Conservation (phyloP, 2,797 vertebrate species). For the Ctenochaetus hawaiiensis region DNA sequence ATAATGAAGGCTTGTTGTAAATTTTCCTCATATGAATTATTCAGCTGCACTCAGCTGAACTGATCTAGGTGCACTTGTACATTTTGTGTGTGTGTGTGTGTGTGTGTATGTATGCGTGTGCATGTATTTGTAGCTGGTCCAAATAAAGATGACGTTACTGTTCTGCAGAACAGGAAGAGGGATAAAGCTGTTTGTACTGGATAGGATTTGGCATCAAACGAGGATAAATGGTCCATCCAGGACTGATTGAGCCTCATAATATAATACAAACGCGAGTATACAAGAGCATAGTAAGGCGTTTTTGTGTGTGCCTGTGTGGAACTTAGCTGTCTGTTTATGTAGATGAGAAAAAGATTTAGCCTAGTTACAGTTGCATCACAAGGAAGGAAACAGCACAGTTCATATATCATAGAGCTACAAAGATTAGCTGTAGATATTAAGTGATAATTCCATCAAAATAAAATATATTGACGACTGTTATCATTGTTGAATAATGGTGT, state of each 20-base stretch:
- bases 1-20: slow-evolving; percentile 61
- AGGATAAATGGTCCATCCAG: slow-evolving; percentile 71
- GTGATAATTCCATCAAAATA: too few species aligned
- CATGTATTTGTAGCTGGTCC: slow-evolving; percentile 49
- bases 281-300: slow-evolving; percentile 19
- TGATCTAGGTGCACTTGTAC: slow-evolving; percentile 60
- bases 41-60: slow-evolving; percentile 71
- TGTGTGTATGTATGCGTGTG: too few species aligned
- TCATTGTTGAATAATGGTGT: too few species aligned
- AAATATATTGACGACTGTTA: too few species aligned
- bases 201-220: slow-evolving; percentile 75
- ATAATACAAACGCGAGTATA: slow-evolving; percentile 43
- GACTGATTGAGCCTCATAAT: slow-evolving; percentile 69
- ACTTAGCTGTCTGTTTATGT: slow-evolving; percentile 43
- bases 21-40: slow-evolving; percentile 71
- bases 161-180: slow-evolving; percentile 62
- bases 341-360: slow-evolving; percentile 32
- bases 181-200: slow-evolving; percentile 78
- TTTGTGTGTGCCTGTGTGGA: slow-evolving; percentile 24
- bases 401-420: neutral
- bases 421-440: too few species aligned
- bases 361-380: slow-evolving; percentile 28
- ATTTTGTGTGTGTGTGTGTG: slow-evolving; percentile 41
- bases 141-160: slow-evolving; percentile 62
- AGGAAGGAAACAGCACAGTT: slow-evolving; percentile 16